Base-by-base conservation (phyloP, 2,113 vertebrate genomes). In the Cyrtonyx montezumae region DNA sequence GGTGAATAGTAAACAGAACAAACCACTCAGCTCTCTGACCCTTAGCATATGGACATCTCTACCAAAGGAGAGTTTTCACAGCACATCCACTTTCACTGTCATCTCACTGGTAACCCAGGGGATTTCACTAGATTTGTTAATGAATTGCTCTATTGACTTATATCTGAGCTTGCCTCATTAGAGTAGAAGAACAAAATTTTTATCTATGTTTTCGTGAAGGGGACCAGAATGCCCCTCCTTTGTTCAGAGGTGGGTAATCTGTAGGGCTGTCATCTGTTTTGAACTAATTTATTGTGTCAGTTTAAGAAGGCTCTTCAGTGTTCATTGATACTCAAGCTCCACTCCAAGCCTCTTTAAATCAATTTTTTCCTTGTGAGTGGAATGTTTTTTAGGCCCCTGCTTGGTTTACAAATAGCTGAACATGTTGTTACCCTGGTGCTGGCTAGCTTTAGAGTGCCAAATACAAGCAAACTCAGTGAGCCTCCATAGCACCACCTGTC, bases 91-190 rank as follows among this genome's bases (percentile, higher is more conserved):
- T 97, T 95, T 97, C 92, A 86, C 97, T 95, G 97, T 98, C 97
- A 98, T 98, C 98, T 98, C 97, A 91, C 97, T 95, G 97, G 97
- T 97, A 97, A 97, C 99, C 98, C 97, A 65, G 96, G 99, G 98
- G 99, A 99, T 99, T 99, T 97, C 96, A 95, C 98, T 98, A 99
- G 98, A 99, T 99, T 99, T 99, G 99, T 99, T 99, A 99, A 99
- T 99, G 99, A 99, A 99, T 99, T 99, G 99, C 98, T 99, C 98
- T 99, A 99, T 99, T 99, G 99, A 99, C 99, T 99, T 98, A 98
- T 98, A 99, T 99, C 98, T 98, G 98, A 97, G 97, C 98, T 98
- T 98, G 98, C 98, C 98, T 99, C 98, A 99, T 99, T 99, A 99
- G 98, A 98, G 98, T 97, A 98, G 97, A 98, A 98, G 98, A 98